Evolutionary conservation across 2,888 invertebrate genomes (phyloP).

Genomic region (Catocala fraxini): DNA sequence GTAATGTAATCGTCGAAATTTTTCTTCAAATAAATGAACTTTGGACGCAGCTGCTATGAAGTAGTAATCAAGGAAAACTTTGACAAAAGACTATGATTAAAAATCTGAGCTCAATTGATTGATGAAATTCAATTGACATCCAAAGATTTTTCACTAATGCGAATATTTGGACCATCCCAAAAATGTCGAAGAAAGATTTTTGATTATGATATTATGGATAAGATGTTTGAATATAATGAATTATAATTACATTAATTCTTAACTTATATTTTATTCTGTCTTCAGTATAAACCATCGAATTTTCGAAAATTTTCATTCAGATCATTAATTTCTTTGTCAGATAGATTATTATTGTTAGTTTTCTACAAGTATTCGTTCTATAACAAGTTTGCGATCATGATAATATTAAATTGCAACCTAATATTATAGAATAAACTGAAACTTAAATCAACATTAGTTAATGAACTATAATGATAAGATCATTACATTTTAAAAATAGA

Average conservation of each 20-base stretch:
- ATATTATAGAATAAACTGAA: too few relatives aligned
- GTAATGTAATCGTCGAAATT: conserved; percentile 20
- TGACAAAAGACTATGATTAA: conserved; percentile 52
- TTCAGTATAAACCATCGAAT: too few relatives aligned
- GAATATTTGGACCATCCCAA: conserved; percentile 35
- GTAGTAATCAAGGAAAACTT: conserved; percentile 38
- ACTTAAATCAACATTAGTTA: too few relatives aligned
- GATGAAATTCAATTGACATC: conserved; percentile 50
- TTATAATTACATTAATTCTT: neutral
- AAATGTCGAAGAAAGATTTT: conserved; percentile 31
- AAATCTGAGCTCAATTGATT: conserved; percentile 46
- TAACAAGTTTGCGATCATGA: too few relatives aligned
- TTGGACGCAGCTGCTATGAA: conserved; percentile 35
- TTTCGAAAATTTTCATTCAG: too few relatives aligned
- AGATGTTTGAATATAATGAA: neutral
- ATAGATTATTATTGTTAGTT: too few relatives aligned
- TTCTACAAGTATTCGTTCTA: too few relatives aligned
- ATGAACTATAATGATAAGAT: too few relatives aligned
- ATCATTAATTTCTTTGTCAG: too few relatives aligned
- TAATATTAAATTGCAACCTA: too few relatives aligned
- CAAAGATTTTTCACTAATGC: conserved; percentile 29
- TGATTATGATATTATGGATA: conserved; percentile 22
- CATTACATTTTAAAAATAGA: too few relatives aligned
- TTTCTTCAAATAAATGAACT: conserved; percentile 32
- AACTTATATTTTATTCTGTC: too few relatives aligned